Evolutionary conservation across 1,140 invertebrate species (phyloP), one percentile per base, ranked within the genome.

Genomic region (Neuroterus valhalla): DNA sequence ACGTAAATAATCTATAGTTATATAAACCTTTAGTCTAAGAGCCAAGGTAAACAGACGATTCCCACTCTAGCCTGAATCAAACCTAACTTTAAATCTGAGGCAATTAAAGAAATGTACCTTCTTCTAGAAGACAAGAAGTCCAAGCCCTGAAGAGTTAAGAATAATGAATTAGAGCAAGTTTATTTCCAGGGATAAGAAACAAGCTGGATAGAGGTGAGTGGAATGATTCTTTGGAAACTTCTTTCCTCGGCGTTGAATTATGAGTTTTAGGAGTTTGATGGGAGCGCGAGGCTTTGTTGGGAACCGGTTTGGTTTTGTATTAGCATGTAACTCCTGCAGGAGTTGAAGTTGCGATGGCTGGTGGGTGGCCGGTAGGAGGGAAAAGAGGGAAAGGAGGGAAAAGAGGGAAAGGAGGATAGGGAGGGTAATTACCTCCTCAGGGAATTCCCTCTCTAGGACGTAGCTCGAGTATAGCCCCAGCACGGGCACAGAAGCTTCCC

Each of bases 381-480:
- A 68, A 42, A 46, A 71, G 66, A 31, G 55, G 70, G 15, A 74
- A 43, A n/a, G 46, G 68, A 44, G 72, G 72, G 81, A n/a, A n/a
- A n/a, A n/a, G n/a, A n/a, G n/a, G n/a, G n/a, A 74, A 43, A n/a
- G 46, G 68, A 44, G 72, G 72, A 80, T 76, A 77, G 82, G 82
- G 83, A 85, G 86, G 86, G 86, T 87, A 88, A 88, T 88, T 88
- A 88, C 86, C 86, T 88, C 86, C 86, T 87, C 84, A 81, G 86
- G 86, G 86, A 87, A 78, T 81, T 52, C 78, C 81, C 84, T 78
- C 81, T 74, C 78, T 74, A 78, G 77, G 74, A 77, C 77, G 76
- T 78, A 76, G 76, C 83, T 76, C 69, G 74, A 72, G 81, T 80
- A 79, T 79, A 85, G 85, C 82, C 85, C 81, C 83, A 81, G 79